A percentile compares a stretch with the other conserved stretches of the same genome.
Evolutionary conservation across 2,797 vertebrate genomes (phyloP).

Genomic region (Hipposideros larvatus): DNA sequence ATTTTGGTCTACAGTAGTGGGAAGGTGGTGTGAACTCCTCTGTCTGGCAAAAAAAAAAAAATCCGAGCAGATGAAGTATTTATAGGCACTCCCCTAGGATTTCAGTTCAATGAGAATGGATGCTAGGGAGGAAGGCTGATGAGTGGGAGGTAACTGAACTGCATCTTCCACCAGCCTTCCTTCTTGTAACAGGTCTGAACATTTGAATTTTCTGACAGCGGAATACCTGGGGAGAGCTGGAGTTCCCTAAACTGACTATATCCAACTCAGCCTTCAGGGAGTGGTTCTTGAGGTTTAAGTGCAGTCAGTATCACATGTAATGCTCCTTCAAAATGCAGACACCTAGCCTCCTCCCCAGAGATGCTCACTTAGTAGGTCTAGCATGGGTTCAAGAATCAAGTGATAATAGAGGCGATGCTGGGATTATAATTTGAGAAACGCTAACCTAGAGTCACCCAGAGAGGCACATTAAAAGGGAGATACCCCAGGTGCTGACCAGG

Average conservation of each 20-base stretch:
- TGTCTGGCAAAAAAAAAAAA: conserved; percentile 69
- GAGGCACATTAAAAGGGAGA: not conserved
- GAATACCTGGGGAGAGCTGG: not conserved
- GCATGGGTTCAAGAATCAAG: not conserved
- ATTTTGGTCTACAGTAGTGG: conserved; percentile 74
- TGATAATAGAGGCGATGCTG: not conserved
- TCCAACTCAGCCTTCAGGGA: not conserved
- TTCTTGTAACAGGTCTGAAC: conserved; percentile 34
- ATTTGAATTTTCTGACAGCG: not conserved
- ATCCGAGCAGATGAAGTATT: conserved; percentile 78
- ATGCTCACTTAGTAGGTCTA: not conserved
- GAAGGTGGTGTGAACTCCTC: conserved; percentile 71
- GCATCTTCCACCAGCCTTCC: conserved; percentile 47
- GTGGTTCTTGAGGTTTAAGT: not conserved
- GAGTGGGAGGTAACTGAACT: conserved; percentile 62
- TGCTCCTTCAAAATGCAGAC: not conserved
- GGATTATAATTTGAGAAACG: not conserved
- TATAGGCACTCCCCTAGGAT: conserved; percentile 72
- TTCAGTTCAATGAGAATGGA: conserved; percentile 64
- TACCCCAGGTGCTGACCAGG: not conserved
- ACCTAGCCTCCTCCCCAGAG: not conserved
- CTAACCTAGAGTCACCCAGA: not conserved
- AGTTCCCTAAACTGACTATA: not conserved
- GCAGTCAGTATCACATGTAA: not conserved
- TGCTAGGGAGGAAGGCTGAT: conserved; percentile 56